Evolutionary conservation across 1,140 invertebrate species (phyloP).

Genomic region (Frieseomelitta varia): DNA sequence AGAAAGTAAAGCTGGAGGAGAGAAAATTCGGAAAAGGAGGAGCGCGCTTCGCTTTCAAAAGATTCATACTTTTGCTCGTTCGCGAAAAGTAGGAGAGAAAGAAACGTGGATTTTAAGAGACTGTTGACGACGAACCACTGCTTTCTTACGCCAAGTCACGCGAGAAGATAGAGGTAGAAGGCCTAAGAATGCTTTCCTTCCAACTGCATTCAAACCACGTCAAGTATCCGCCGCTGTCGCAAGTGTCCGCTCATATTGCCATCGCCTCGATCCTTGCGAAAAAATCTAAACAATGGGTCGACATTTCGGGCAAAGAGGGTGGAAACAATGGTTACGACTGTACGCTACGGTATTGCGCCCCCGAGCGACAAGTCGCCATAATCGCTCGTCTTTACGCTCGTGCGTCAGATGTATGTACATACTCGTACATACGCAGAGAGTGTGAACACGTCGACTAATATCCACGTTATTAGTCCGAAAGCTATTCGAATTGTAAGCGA

Average conservation of each 20-base stretch:
- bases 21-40: background rate
- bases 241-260: conserved; percentile 43
- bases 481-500: no score
- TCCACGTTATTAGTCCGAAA: background rate
- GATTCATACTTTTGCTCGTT: conserved; percentile 3
- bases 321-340: conserved; percentile 54
- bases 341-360: conserved; percentile 55
- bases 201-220: conserved; percentile 56
- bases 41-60: no score
- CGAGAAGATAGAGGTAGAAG: background rate
- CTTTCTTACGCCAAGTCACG: background rate
- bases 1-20: background rate
- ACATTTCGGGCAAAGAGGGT: conserved; percentile 46
- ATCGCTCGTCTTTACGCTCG: conserved; percentile 43
- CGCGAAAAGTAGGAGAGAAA: background rate
- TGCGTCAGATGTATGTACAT: background rate
- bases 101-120: conserved; percentile 14
- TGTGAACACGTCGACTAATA: background rate
- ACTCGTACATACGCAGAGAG: no score
- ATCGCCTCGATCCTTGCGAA: conserved; percentile 53
- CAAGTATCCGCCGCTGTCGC: conserved; percentile 26
- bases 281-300: conserved; percentile 64
- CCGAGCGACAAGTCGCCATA: conserved; percentile 55
- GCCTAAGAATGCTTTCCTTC: conserved; percentile 43
- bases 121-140: conserved; percentile 3